phyloP scores from a whole-genome alignment of 2,797 vertebrate species.

The Gastrophryne carolinensis region DNA sequence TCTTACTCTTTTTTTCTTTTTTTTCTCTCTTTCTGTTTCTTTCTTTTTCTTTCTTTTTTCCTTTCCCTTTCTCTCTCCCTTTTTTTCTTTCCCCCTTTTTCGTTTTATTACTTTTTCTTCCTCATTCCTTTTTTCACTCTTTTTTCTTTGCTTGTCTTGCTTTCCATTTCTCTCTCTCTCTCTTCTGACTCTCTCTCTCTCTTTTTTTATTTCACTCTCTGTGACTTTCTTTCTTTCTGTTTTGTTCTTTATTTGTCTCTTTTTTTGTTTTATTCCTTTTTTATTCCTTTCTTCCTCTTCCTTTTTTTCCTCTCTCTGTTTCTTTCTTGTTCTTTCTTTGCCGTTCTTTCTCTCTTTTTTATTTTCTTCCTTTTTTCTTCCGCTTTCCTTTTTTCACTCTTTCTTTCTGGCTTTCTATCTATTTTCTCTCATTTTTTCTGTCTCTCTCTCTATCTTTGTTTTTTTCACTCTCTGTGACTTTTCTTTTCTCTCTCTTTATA shows the following conservation, averaged over 20 bases:
- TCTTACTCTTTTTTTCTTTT: too few relatives aligned
- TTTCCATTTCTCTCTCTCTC: not conserved
- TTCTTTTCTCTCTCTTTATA: not conserved
- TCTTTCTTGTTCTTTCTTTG: not conserved
- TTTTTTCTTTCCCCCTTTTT: not conserved
- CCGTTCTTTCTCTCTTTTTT: not conserved
- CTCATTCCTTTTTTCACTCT: not conserved
- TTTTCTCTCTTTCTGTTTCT: too few relatives aligned
- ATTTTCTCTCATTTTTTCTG: not conserved
- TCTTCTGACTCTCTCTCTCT: not conserved
- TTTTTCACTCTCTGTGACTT: too few relatives aligned
- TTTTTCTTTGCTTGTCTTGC: too few relatives aligned
- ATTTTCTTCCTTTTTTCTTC: not conserved
- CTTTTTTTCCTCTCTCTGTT: not conserved
- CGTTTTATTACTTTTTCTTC: not conserved
- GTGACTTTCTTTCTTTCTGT: too few relatives aligned
- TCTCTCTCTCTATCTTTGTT: not conserved
- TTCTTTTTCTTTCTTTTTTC: too few relatives aligned
- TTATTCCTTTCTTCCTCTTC: not conserved
- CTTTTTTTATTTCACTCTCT: not conserved
- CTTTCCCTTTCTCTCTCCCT: too few relatives aligned
- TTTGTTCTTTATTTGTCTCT: not conserved
- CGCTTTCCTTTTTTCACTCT: too few relatives aligned
- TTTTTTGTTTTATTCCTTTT: not conserved
- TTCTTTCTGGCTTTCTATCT: not conserved